Evolutionary conservation across 2,888 invertebrate genomes (phyloP), one percentile per base, ranked within the genome.

Genomic region (Uropetala carovei): DNA sequence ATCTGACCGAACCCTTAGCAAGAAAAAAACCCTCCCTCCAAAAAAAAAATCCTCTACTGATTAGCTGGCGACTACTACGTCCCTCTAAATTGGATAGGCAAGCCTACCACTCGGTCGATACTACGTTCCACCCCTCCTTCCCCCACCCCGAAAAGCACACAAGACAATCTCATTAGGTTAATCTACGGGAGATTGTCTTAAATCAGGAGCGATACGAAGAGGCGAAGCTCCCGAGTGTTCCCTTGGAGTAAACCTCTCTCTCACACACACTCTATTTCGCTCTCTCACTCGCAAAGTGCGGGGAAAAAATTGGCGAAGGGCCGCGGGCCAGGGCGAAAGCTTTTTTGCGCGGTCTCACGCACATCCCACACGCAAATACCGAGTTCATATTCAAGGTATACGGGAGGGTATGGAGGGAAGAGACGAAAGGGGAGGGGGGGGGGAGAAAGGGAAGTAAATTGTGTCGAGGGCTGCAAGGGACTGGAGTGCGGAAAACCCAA

Each of bases 111-210:
- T 10, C 18, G n/a, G 68, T 18, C 8, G n/a, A 68, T 60, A 43
- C 43, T 43, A 43, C 43, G 43, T 60, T n/a, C n/a, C n/a, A n/a
- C n/a, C n/a, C n/a, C n/a, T n/a, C n/a, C n/a, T n/a, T n/a, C n/a
- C 60, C 27, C 68, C 22, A 18, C 56, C 7, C 64, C 18, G n/a
- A 89, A 56, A 58, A 43, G n/a, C 58, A 60, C 86, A 27, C 60
- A 30, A 60, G 86, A 86, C 86, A 60, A 89, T 89, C 89, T 89
- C 89, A 89, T 89, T 64, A 89, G 59, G 64, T 60, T 89, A 89
- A 89, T 89, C 89, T 89, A n/a, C 89, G 43, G 64, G 30, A 59
- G 59, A 13, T 22, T 60, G 64, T 64, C 89, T 89, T 89, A 64
- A 64, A 89, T 64, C 60, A 30, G 86, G 60, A 60, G 8, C n/a